phyloP scores from a whole-genome alignment of 1,140 invertebrate genomes.

The Oryzaephilus surinamensis region DNA sequence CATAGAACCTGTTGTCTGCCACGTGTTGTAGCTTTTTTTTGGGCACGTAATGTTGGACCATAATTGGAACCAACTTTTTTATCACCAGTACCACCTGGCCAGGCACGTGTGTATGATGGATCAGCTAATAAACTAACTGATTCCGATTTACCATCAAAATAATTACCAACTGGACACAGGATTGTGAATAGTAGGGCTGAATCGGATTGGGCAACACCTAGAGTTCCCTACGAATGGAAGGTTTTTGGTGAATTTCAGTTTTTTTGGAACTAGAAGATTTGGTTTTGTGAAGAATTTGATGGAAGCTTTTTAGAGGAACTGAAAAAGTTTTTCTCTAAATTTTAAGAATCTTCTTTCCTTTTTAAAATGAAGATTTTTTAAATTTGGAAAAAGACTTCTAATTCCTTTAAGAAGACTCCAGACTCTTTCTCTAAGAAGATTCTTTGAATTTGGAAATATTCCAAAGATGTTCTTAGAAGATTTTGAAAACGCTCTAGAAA shows the following conservation, averaged over 20 bases:
- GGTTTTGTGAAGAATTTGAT: no score
- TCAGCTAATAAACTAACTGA: slow-evolving; percentile 62
- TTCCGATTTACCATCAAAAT: slow-evolving; percentile 17
- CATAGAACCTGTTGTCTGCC: slow-evolving; percentile 95
- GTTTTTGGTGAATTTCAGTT: no score
- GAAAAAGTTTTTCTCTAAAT: no score
- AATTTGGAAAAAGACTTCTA: background rate
- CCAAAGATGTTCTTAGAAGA: background rate
- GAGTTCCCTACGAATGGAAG: slow-evolving; percentile 81
- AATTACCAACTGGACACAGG: slow-evolving; percentile 70
- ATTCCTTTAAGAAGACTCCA: no score
- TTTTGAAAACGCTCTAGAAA: background rate
- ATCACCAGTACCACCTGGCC: slow-evolving; percentile 91
- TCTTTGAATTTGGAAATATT: no score
- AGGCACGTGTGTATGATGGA: slow-evolving; percentile 74
- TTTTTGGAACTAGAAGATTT: no score
- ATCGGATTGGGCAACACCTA: slow-evolving; percentile 78
- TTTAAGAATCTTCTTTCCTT: no score
- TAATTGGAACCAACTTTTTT: slow-evolving; percentile 94
- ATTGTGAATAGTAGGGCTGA: slow-evolving; percentile 85
- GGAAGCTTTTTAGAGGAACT: no score
- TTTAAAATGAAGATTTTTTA: background rate
- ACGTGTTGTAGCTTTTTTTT: slow-evolving; percentile 63
- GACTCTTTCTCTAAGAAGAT: no score
- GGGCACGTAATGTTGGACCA: slow-evolving; percentile 73